phyloP scores from a whole-genome alignment of 2,797 vertebrate genomes.

The Molothrus ater region DNA sequence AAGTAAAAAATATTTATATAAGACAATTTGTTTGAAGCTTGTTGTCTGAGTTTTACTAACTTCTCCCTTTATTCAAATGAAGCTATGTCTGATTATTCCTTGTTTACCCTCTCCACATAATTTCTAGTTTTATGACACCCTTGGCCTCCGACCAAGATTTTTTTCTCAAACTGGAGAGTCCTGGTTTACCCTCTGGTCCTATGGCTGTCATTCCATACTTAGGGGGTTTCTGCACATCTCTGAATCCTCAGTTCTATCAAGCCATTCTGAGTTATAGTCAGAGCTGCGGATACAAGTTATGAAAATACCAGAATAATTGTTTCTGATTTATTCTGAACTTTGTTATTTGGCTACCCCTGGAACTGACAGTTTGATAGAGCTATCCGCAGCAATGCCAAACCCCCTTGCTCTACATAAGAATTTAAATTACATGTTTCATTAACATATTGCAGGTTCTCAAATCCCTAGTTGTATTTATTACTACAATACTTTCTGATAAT shows the following conservation, averaged over 20 bases:
- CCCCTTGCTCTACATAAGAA: neutral
- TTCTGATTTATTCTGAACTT: neutral
- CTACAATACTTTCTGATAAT: neutral
- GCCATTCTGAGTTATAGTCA: neutral
- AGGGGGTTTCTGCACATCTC: neutral
- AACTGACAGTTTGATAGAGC: neutral
- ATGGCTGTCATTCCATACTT: neutral
- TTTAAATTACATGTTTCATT: neutral
- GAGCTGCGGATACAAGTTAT: neutral
- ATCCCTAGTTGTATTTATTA: neutral
- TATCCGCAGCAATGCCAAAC: neutral
- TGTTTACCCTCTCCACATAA: neutral
- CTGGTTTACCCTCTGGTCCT: neutral
- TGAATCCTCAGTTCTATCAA: neutral
- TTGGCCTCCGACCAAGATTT: neutral
- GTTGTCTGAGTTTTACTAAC: neutral
- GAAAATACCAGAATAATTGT: neutral
- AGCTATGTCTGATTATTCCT: neutral
- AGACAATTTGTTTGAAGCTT: neutral
- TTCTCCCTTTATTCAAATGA: neutral
- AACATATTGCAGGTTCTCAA: neutral
- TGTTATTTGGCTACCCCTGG: neutral
- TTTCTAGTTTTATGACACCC: neutral
- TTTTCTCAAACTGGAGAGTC: neutral
- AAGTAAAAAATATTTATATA: too few relatives aligned